Evolutionary conservation across 2,888 invertebrate species (phyloP).

Genomic region (Siphlonurus alternatus): DNA sequence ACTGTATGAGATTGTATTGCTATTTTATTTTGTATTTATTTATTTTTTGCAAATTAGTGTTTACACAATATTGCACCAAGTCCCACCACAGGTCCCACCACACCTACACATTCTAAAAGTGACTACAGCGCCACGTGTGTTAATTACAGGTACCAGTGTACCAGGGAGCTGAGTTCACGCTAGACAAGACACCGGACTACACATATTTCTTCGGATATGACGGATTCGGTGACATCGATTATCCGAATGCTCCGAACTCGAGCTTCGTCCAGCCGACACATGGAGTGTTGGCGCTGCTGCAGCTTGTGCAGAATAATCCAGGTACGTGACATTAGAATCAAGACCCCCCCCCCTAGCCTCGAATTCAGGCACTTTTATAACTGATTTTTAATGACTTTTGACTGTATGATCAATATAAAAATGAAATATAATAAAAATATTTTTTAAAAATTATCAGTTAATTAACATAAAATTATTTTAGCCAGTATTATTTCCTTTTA

Average conservation of each 20-base stretch:
- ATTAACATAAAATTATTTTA: too few relatives aligned
- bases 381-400: not conserved
- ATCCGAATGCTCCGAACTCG: conserved; percentile 21
- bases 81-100: too few relatives aligned
- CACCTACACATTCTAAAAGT: too few relatives aligned
- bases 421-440: too few relatives aligned
- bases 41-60: too few relatives aligned
- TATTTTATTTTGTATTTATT: too few relatives aligned
- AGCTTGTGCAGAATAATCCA: conserved; percentile 18
- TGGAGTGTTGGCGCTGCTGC: not conserved
- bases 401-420: not conserved
- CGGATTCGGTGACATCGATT: conserved; percentile 33
- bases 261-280: not conserved
- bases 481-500: too few relatives aligned
- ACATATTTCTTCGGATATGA: conserved; percentile 27
- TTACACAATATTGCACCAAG: too few relatives aligned
- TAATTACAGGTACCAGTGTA: conserved; percentile 34
- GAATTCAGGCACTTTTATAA: not conserved
- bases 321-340: conserved; percentile 15
- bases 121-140: too few relatives aligned
- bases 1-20: too few relatives aligned
- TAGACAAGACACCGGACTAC: conserved; percentile 19
- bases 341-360: not conserved
- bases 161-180: conserved; percentile 23
- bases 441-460: too few relatives aligned